Evolutionary conservation across 2,888 invertebrate genomes (phyloP).

Genomic region (Diarsia rubi): DNA sequence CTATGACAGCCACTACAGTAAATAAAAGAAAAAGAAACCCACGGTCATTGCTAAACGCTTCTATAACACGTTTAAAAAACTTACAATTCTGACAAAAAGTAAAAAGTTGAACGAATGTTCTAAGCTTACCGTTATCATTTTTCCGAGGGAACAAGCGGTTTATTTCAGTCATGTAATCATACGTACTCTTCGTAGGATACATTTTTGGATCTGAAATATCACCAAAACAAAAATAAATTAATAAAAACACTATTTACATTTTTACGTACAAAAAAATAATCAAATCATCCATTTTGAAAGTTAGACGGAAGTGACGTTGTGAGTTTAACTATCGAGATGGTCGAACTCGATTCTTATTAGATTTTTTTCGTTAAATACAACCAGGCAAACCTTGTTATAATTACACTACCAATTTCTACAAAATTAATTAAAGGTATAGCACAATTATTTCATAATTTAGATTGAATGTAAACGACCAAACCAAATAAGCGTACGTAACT

Average conservation of each 20-base stretch:
- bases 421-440: background rate
- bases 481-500: background rate
- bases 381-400: background rate
- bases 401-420: background rate
- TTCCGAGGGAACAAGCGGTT: conserved; percentile 76
- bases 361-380: background rate
- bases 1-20: background rate
- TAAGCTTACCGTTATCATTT: conserved; percentile 76
- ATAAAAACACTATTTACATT: conserved; percentile 58
- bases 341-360: conserved; percentile 3
- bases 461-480: background rate
- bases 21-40: background rate
- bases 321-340: background rate
- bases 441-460: background rate
- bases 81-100: background rate
- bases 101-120: background rate
- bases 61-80: background rate
- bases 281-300: conserved; percentile 56
- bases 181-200: conserved; percentile 78
- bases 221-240: conserved; percentile 50
- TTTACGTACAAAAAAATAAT: conserved; percentile 38
- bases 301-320: conserved; percentile 40
- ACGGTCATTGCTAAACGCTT: background rate
- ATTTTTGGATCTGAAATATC: conserved; percentile 73
- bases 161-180: conserved; percentile 78